phyloP scores from a whole-genome alignment of 2,797 vertebrate species.

The Anguilla anguilla region DNA sequence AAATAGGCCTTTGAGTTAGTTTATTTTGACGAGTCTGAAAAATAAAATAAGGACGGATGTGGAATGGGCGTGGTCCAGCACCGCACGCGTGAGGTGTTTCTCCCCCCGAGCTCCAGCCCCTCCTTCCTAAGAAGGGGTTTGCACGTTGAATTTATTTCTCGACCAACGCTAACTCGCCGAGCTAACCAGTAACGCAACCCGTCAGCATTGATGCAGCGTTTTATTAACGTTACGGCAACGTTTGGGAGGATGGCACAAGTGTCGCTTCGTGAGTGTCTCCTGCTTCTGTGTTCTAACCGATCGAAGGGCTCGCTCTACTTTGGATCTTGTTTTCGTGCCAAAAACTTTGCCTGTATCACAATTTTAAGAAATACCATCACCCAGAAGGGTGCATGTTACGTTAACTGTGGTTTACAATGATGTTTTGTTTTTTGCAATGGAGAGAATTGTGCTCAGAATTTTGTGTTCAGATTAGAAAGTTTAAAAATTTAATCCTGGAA shows the following conservation, averaged over 20 bases:
- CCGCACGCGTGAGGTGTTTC: constrained; percentile 28
- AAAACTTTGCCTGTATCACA: constrained; percentile 38
- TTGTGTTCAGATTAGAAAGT: constrained; percentile 38
- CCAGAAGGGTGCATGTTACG: constrained; percentile 54
- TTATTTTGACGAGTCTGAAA: constrained; percentile 35
- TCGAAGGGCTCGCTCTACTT: background rate
- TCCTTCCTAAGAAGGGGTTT: background rate
- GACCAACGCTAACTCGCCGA: background rate
- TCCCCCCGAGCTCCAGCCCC: background rate
- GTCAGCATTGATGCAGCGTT: background rate
- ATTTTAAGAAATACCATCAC: constrained; percentile 37
- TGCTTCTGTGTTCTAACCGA: background rate
- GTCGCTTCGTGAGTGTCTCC: background rate
- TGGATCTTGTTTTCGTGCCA: constrained; percentile 42
- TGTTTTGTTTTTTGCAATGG: constrained; percentile 11
- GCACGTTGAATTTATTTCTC: background rate
- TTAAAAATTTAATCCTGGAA: constrained; percentile 32
- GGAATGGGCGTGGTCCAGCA: constrained; percentile 63
- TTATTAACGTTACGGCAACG: background rate
- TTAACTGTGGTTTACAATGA: constrained; percentile 31
- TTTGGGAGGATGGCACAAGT: background rate
- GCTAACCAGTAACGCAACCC: background rate
- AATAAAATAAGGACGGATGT: constrained; percentile 62
- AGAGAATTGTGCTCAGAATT: constrained; percentile 43
- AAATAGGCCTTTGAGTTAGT: constrained; percentile 59